Evolutionary conservation across 2,797 vertebrate species (phyloP), one percentile per base, ranked within the genome.

Genomic region (Emydoidea blandingii): DNA sequence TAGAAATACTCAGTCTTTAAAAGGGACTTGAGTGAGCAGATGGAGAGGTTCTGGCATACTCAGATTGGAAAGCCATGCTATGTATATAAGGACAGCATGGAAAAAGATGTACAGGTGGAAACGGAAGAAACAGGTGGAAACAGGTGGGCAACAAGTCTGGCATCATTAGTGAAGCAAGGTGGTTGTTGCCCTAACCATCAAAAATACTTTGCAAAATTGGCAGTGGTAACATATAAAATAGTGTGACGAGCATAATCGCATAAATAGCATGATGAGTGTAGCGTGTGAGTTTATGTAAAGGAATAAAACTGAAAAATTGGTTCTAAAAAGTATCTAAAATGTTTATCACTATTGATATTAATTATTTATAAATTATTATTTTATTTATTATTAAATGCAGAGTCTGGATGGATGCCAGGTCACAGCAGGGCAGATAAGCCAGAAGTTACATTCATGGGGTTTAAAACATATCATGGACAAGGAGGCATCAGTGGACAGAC

Each of bases 81-180:
- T 21, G 19, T 11, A 19, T 86, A 52, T 94, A 93, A 91, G 57
- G n/a, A 53, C 79, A 76, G 8, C 1, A 11, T 68, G 27, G 49
- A 53, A 90, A 29, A 94, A 91, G 23, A 68, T 53, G 83, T 88
- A 81, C 57, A 84, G 79, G 87, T 74, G 89, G 16, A 21, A 89
- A 82, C 50, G 88, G 85, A 89, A 74, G n/a, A 89, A 76, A 44
- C 44, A 44, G 44, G 44, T 44, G 57, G 86, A 90, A 95, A 94
- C 25, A 84, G 8, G 2, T 1, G 0, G 27, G 59, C 54, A 25
- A 92, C 57, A 91, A 91, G 59, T 59, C 54, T 72, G 8, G 15
- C 89, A 52, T 44, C 53, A 5, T 62, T 87, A 54, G 15, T 54
- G 81, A 52, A 81, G 11, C 72, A 88, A 68, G 31, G 34, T 8